A percentile compares a stretch with the other conserved stretches of the same genome.
Evolutionary conservation across 2,113 vertebrate species (phyloP).

Genomic region (Platysteira castanea): DNA sequence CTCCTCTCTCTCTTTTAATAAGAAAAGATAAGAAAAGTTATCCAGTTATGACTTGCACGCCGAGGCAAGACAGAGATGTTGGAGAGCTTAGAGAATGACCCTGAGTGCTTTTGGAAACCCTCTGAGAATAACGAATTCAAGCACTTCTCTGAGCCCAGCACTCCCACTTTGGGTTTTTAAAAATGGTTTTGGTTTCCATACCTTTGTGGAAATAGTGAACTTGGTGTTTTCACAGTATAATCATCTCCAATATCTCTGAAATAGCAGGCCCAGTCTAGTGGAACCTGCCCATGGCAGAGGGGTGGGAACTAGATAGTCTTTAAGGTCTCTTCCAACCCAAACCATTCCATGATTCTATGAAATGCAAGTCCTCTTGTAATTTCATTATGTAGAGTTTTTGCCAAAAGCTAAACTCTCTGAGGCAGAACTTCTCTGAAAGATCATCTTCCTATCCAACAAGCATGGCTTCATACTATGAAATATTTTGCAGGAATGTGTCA

Average conservation of each 20-base stretch:
- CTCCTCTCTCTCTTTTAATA: background rate
- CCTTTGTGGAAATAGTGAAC: background rate
- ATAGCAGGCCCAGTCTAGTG: background rate
- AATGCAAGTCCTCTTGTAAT: background rate
- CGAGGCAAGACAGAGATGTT: background rate
- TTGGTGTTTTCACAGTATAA: background rate
- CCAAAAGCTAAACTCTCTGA: background rate
- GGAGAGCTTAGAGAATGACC: background rate
- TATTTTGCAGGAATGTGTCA: background rate
- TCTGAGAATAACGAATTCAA: background rate
- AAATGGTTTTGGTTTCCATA: background rate
- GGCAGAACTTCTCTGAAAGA: background rate
- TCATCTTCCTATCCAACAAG: background rate
- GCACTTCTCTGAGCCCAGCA: background rate
- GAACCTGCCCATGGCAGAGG: background rate
- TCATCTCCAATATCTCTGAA: background rate
- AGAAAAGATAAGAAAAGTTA: background rate
- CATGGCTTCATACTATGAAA: background rate
- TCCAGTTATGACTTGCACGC: rapidly evolving
- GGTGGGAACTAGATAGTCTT: background rate
- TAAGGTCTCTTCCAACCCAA: background rate
- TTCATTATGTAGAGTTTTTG: background rate
- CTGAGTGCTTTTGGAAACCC: background rate
- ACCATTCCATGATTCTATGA: background rate
- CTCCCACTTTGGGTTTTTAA: background rate